phyloP scores from a whole-genome alignment of 2,113 vertebrate species.

The Tauraco erythrolophus region DNA sequence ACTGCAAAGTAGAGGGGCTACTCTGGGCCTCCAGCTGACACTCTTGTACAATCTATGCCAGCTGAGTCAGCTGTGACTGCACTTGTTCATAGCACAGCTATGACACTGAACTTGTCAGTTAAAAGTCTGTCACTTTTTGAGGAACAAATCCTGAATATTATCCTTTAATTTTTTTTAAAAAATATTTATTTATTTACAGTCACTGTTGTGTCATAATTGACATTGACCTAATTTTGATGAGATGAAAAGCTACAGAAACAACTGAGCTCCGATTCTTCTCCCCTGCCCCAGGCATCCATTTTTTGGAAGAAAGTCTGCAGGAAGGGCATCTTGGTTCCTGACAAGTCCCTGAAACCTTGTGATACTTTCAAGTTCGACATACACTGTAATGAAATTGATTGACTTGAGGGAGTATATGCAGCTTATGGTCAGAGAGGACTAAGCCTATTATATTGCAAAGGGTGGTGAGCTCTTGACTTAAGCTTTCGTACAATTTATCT shows the following conservation, averaged over 20 bases:
- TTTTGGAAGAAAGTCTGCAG: background rate
- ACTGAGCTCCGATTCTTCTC: background rate
- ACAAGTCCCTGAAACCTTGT: background rate
- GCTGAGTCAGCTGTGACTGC: background rate
- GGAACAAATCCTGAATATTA: background rate
- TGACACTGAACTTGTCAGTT: background rate
- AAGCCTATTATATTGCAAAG: background rate
- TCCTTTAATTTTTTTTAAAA: no score
- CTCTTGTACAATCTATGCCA: background rate
- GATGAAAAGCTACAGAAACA: background rate
- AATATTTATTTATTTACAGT: background rate
- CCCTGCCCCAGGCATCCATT: background rate
- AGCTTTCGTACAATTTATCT: background rate
- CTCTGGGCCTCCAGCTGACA: background rate
- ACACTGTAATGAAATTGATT: background rate
- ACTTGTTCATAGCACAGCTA: no score
- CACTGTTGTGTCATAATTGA: background rate
- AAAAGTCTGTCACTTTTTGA: no score
- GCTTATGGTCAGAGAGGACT: background rate
- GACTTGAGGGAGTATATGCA: background rate
- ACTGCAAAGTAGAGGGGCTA: background rate
- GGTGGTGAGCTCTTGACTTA: background rate
- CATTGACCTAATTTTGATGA: background rate
- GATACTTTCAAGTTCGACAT: background rate
- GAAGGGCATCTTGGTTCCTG: background rate